Percentiles rank a stretch among this genome's conserved stretches.
phyloP scores from a whole-genome alignment of 1,140 invertebrate genomes.

The Diorhabda sublineata region DNA sequence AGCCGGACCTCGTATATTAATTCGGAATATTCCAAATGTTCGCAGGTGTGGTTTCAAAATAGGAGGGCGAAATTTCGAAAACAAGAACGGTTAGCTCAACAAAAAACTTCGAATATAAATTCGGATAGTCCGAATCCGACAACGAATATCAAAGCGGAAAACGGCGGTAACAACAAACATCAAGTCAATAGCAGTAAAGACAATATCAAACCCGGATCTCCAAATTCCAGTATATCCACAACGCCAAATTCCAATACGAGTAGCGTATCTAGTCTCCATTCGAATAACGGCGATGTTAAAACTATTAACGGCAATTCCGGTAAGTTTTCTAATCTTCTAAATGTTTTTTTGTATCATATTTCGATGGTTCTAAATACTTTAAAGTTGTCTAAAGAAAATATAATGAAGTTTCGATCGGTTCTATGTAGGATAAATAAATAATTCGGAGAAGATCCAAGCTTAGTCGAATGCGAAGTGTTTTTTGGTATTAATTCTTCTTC shows the following conservation, averaged over 20 bases:
- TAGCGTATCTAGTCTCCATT: conserved; percentile 46
- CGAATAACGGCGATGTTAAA: conserved; percentile 48
- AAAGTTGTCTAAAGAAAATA: too few species aligned
- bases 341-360: too few species aligned
- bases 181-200: conserved; percentile 39
- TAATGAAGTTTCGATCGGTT: too few species aligned
- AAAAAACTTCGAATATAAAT: conserved; percentile 56
- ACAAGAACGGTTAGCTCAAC: conserved; percentile 80
- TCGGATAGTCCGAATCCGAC: conserved; percentile 33
- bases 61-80: conserved; percentile 88
- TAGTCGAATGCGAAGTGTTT: too few species aligned
- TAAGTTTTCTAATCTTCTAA: conserved; percentile 21
- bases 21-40: not conserved
- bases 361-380: too few species aligned
- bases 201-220: conserved; percentile 47
- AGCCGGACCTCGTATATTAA: not conserved
- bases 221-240: conserved; percentile 46
- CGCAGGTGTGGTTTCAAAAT: conserved; percentile 92
- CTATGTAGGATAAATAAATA: too few species aligned
- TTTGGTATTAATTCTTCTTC: too few species aligned
- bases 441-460: too few species aligned
- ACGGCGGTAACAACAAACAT: conserved; percentile 33
- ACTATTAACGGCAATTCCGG: conserved; percentile 46
- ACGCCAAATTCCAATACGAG: conserved; percentile 49
- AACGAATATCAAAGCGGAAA: conserved; percentile 42